Percentiles rank a stretch among this genome's conserved stretches.
phyloP scores from a whole-genome alignment of 2,797 vertebrate species.

The Chrosomus eos region DNA sequence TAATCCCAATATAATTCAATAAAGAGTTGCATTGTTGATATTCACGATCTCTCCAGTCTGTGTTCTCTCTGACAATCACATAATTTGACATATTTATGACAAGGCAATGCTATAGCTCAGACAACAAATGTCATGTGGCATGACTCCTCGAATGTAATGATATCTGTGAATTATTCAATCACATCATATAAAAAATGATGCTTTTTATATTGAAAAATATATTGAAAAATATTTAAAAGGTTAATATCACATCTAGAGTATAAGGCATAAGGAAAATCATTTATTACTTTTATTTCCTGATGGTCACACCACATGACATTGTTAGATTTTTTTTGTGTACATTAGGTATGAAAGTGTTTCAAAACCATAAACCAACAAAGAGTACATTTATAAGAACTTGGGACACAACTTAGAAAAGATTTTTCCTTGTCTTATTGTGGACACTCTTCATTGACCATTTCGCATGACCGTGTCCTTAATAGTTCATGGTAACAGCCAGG shows the following conservation, averaged over 20 bases:
- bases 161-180: not conserved
- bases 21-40: too few species aligned
- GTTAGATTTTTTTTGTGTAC: not conserved
- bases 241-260: not conserved
- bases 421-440: not conserved
- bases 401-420: not conserved
- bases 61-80: not conserved
- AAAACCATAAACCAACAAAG: not conserved
- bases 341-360: not conserved
- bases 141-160: not conserved
- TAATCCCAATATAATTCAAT: too few species aligned
- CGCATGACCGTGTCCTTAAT: not conserved
- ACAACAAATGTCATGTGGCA: not conserved
- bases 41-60: too few species aligned
- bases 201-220: not conserved
- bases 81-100: not conserved
- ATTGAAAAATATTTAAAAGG: not conserved
- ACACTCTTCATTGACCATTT: not conserved
- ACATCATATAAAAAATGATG: not conserved
- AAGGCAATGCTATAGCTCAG: not conserved
- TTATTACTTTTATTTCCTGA: not conserved
- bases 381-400: too few species aligned
- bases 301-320: not conserved
- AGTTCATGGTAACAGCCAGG: not conserved
- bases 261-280: not conserved